These are phyloP conservation scores for Diplodus sargus DNA, from an alignment of 2,797 vertebrate species.

Conservation along the genomic window DNA sequence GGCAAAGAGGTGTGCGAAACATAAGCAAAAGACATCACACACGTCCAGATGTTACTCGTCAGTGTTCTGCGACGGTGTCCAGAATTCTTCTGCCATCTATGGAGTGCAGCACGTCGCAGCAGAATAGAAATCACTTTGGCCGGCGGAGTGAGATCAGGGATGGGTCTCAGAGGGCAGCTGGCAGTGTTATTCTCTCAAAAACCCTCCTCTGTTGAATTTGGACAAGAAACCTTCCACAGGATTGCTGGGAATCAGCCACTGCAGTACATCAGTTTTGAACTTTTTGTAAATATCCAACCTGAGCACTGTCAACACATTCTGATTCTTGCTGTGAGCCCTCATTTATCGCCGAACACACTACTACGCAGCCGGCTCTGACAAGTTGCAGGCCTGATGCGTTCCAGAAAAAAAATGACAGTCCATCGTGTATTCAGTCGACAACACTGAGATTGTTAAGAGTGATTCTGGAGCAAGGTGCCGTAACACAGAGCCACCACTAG, in stretches of 20 bases:
- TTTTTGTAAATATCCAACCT: not conserved
- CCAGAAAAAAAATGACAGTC: not conserved
- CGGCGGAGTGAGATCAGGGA: conserved; percentile 36
- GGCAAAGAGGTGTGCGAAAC: conserved; percentile 30
- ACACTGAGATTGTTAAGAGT: not conserved
- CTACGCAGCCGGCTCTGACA: conserved; percentile 4
- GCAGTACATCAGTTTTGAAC: not conserved
- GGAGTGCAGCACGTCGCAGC: conserved; percentile 24
- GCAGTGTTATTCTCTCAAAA: conserved; percentile 35
- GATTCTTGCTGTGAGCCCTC: not conserved
- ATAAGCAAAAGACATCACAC: conserved; percentile 1
- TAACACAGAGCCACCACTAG: conserved; percentile 67
- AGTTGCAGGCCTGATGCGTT: not conserved
- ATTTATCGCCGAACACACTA: not conserved
- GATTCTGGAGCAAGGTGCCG: conserved; percentile 38
- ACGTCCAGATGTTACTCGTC: conserved; percentile 28
- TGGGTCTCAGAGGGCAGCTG: conserved; percentile 26
- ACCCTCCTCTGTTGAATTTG: conserved; percentile 21
- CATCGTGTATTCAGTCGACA: not conserved
- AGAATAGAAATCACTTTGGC: conserved; percentile 42
- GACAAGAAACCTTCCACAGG: not conserved
- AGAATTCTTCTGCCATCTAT: conserved; percentile 46
- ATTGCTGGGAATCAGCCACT: not conserved
- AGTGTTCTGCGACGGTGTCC: conserved; percentile 27
- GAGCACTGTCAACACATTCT: not conserved